These are phyloP conservation scores for Eretmochelys imbricata DNA, from an alignment of 2,113 vertebrate genomes.

Conservation along the genomic window DNA sequence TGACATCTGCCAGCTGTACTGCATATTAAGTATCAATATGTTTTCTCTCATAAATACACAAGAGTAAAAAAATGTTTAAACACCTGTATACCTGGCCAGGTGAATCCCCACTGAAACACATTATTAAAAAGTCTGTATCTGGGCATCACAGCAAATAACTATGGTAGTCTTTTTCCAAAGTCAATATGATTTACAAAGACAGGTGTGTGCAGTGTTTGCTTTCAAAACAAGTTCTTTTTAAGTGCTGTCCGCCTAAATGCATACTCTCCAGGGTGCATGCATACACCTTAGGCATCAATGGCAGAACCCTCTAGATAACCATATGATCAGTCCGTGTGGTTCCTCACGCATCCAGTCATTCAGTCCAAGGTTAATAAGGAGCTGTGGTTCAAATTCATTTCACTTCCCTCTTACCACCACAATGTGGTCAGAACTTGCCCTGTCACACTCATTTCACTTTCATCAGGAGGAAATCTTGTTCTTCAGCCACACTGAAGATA, in stretches of 20 bases:
- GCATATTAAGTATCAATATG: background rate
- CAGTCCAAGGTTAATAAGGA: background rate
- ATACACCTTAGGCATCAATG: background rate
- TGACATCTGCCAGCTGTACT: background rate
- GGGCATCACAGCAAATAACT: background rate
- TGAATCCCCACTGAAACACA: background rate
- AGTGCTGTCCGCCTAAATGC: background rate
- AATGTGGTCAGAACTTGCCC: background rate
- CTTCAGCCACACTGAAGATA: background rate
- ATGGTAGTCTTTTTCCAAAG: background rate
- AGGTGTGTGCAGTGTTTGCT: background rate
- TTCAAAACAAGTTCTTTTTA: background rate
- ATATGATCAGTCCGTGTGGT: background rate
- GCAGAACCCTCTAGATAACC: background rate
- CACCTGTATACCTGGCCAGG: background rate
- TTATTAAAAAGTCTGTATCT: background rate
- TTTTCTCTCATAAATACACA: background rate
- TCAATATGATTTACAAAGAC: background rate
- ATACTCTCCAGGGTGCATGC: background rate
- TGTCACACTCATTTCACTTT: background rate
- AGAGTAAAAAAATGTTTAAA: background rate
- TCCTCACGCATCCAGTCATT: background rate
- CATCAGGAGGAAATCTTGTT: background rate
- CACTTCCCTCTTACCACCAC: fast-evolving
- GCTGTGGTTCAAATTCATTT: background rate